Evolutionary conservation across 1,140 invertebrate species (phyloP), one percentile per base, ranked within the genome.

Genomic region (Diabrotica undecimpunctata): DNA sequence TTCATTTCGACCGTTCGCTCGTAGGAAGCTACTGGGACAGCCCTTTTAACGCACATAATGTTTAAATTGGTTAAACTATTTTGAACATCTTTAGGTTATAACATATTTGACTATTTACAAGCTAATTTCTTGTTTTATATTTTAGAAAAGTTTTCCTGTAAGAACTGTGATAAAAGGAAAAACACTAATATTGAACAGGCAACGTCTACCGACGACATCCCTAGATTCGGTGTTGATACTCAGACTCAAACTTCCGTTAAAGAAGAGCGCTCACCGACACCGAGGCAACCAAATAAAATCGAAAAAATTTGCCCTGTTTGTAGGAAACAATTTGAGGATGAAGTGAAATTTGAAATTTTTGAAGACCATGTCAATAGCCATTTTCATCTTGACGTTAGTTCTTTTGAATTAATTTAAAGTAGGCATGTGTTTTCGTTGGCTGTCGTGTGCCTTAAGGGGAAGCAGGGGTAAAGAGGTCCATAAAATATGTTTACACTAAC

Each of bases 231-330:
- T 54, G 55, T 68, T 50, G 57, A 65, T 39, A 71, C 74, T 56
- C 61, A 54, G 66, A 63, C 67, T 46, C 66, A 67, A 71, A 68
- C 54, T 58, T 35, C 77, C 0, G 75, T 41, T 67, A 74, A 0
- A 65, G 78, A 10, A 70, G 79, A 64, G 61, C 78, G 41, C 75
- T 73, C 51, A 70, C 25, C 58, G 62, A 51, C 66, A 35, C 58
- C 59, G 50, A 38, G 60, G 13, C 39, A 37, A 52, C 46, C 76
- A 11, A 75, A 77, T 67, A 76, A 77, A 66, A 67, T 62, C 63
- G 79, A 83, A 62, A 83, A 79, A 74, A 81, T 83, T 62, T 85
- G 83, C 66, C 83, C 84, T 11, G 80, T 85, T 72, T 85, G 83
- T 79, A 79, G 77, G 14, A 76, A 81, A 75, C 74, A 71, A 64